A percentile compares a stretch with the other conserved stretches of the same genome.
Conservation (phyloP, 2,113 vertebrate genomes). For the Stegostoma tigrinum region DNA sequence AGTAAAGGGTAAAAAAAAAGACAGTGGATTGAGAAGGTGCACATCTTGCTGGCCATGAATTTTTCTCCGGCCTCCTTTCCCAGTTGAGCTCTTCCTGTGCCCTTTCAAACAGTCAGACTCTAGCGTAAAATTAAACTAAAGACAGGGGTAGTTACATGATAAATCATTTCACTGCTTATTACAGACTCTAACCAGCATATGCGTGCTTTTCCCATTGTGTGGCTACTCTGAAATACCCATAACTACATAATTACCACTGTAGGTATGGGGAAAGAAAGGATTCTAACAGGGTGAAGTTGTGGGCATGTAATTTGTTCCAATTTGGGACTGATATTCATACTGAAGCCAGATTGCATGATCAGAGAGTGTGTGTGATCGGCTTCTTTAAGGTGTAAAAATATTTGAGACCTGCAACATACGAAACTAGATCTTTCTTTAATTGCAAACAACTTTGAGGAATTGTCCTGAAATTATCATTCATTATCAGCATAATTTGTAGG, state of each 20-base stretch:
- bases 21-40: not conserved
- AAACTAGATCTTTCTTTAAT: slow-evolving; percentile 16
- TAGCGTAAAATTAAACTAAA: not conserved
- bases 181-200: not conserved
- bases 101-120: not conserved
- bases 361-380: not conserved
- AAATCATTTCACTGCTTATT: not conserved
- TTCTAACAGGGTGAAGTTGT: not conserved
- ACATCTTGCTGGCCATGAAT: not conserved
- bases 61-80: not conserved
- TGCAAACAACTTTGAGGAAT: slow-evolving; percentile 5
- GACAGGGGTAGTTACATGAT: not conserved
- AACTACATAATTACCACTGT: slow-evolving; percentile 4
- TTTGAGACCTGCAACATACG: not conserved
- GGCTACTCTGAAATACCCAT: not conserved
- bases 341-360: not conserved
- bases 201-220: not conserved
- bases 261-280: slow-evolving; percentile 6
- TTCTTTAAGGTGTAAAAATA: not conserved
- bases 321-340: not conserved
- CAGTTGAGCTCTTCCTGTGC: not conserved
- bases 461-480: slow-evolving; percentile 15
- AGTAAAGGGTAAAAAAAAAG: not conserved
- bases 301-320: not conserved
- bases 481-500: not conserved